Base-by-base conservation (phyloP, 2,888 invertebrate species). In the Orthosia cruda region DNA sequence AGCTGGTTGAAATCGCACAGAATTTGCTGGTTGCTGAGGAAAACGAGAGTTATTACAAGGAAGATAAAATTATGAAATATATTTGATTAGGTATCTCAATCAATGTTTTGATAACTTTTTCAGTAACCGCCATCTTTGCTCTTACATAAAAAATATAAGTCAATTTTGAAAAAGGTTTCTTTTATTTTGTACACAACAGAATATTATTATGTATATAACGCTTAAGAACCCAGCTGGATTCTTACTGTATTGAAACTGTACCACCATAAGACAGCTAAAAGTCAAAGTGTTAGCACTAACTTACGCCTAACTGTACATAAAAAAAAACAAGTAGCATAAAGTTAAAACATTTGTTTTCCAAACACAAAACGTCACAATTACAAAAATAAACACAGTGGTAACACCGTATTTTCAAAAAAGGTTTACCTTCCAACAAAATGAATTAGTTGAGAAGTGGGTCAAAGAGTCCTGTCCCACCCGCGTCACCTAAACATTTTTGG, bases 391-490 rank as follows among this genome's bases (percentile, higher is more conserved):
- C 59, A 84, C 65, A 74, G 84, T 78, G 74, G 83, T 84, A 61
- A 57, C 84, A 89, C 85, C 89, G 90, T 92, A 92, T 93, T 91
- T 92, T 89, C 84, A 88, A 82, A 88, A 87, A 88, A 89, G 59
- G 55, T 57, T 89, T 88, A 86, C 80, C 86, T 86, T 87, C 81
- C 89, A 88, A 90, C 89, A 87, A 90, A 92, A 91, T 88, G 93
- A 94, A 94, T 94, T 94, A 94, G 92, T 93, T 91, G 88, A 87
- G 91, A 95, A 95, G 92, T 95, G 90, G 95, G 95, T 93, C 95
- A 94, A 88, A 91, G 84, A 70, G 77, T 69, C 79, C 69, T 81
- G 78, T 77, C 74, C 76, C 61, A 23, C 77, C 81, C 79, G 79
- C 83, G 57, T 71, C 85, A 83, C 78, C 85, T 83, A 86, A 85